Percentiles rank a stretch among this genome's conserved stretches.
phyloP scores from a whole-genome alignment of 2,797 vertebrate species.

The Pygocentrus nattereri region DNA sequence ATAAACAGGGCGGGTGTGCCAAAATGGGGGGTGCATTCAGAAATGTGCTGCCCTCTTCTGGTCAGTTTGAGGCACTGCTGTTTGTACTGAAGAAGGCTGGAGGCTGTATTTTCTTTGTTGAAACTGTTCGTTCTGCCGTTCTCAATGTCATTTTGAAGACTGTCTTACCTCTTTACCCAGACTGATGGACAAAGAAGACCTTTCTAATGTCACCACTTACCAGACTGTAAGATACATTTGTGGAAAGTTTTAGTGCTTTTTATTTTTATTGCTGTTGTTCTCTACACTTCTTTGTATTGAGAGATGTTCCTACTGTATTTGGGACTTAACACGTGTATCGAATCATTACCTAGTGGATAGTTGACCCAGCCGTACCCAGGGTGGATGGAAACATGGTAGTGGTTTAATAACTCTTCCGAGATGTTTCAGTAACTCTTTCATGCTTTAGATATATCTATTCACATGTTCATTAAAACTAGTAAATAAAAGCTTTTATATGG shows the following conservation, averaged over 20 bases:
- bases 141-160: constrained; percentile 1
- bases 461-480: constrained; percentile 39
- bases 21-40: neutral
- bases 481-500: constrained; percentile 10
- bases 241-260: neutral
- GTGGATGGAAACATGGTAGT: constrained; percentile 16
- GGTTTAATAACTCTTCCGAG: constrained; percentile 22
- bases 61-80: neutral
- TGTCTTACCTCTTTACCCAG: constrained; percentile 9
- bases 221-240: constrained; percentile 16
- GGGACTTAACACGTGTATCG: neutral
- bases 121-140: neutral
- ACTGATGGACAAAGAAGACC: neutral
- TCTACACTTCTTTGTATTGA: constrained; percentile 11
- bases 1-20: neutral
- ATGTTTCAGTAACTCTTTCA: constrained; percentile 33
- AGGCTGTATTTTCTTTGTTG: neutral
- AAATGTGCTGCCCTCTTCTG: constrained; percentile 22
- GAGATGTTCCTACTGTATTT: constrained; percentile 7
- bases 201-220: neutral
- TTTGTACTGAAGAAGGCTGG: neutral
- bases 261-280: neutral
- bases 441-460: constrained; percentile 27
- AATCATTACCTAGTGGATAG: constrained; percentile 16
- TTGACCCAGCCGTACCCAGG: constrained; percentile 11